Evolutionary conservation across 2,113 vertebrate genomes (phyloP).

Genomic region (Eulemur rufifrons): DNA sequence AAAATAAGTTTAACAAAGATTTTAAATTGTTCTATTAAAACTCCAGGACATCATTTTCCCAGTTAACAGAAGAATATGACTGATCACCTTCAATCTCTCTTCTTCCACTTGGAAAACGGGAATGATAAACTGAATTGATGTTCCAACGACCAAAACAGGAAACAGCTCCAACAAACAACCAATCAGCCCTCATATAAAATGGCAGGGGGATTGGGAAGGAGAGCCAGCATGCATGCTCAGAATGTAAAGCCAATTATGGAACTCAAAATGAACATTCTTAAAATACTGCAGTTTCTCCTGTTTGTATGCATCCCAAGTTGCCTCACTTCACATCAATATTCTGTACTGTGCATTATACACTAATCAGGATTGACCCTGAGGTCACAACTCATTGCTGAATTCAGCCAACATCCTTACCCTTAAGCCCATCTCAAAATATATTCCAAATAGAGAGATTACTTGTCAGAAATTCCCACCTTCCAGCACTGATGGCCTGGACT

Average conservation of each 20-base stretch:
- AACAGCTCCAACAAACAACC: not conserved
- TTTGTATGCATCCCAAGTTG: not conserved
- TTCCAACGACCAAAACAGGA: not conserved
- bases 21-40: conserved; percentile 28
- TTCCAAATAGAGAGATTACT: not conserved
- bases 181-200: not conserved
- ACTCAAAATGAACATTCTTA: not conserved
- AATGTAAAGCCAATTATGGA: not conserved
- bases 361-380: not conserved
- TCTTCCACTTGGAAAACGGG: not conserved
- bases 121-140: not conserved
- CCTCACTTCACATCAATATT: not conserved
- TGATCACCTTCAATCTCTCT: not conserved
- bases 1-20: conserved; percentile 41
- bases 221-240: not conserved
- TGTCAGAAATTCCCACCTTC: not conserved
- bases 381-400: not conserved
- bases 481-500: not conserved
- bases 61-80: not conserved
- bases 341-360: not conserved
- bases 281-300: not conserved
- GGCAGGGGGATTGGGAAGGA: not conserved
- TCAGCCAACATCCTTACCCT: not conserved
- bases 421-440: not conserved
- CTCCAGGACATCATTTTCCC: conserved; percentile 19